Percentiles rank a stretch among this genome's conserved stretches.
Conservation (phyloP, 2,113 vertebrate genomes). For the Turnix velox region DNA sequence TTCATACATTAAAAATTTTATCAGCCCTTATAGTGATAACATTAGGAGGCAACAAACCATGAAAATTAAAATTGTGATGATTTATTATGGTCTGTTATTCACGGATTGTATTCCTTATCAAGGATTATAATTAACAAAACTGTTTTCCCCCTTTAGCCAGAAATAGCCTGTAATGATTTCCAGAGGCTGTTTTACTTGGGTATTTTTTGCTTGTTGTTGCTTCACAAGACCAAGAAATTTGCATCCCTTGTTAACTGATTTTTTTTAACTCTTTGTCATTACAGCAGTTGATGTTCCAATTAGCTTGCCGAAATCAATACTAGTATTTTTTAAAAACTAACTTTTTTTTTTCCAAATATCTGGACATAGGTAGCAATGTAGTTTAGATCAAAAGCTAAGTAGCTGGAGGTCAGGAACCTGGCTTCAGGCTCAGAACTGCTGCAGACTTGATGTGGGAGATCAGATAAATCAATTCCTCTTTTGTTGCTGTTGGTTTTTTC, state of each 20-base stretch:
- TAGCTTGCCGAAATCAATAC: background rate
- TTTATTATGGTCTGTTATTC: constrained; percentile 7
- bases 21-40: background rate
- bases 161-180: background rate
- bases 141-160: background rate
- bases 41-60: background rate
- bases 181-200: background rate
- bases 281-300: background rate
- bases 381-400: background rate
- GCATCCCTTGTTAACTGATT: background rate
- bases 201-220: background rate
- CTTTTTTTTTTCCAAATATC: background rate
- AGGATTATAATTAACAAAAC: background rate
- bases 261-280: background rate
- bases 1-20: constrained; percentile 27
- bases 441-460: background rate
- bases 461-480: background rate
- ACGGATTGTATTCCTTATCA: background rate
- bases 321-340: background rate
- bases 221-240: background rate
- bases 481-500: background rate
- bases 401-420: background rate
- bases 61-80: constrained; percentile 17
- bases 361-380: background rate
- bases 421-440: background rate